Conservation (phyloP, 1,140 invertebrate genomes). For the Sitodiplosis mosellana region DNA sequence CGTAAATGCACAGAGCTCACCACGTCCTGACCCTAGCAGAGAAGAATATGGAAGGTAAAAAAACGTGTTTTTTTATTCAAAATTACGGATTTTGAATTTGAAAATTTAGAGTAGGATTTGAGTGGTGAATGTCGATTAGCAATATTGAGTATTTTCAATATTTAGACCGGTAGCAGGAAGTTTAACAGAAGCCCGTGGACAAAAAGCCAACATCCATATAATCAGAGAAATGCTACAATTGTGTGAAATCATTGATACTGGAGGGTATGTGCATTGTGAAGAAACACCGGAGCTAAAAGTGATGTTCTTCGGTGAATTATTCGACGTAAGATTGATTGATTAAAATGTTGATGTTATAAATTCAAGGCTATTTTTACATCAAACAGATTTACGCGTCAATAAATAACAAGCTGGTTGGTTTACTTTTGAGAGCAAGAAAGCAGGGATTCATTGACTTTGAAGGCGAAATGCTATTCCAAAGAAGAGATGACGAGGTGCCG, state of each 20-base stretch:
- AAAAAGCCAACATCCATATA: conserved; percentile 73
- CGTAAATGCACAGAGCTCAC: too few relatives aligned
- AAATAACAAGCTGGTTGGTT: conserved; percentile 84
- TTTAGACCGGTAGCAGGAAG: conserved; percentile 81
- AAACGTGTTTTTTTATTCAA: too few relatives aligned
- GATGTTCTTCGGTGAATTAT: conserved; percentile 79
- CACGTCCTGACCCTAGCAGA: too few relatives aligned
- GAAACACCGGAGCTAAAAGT: conserved; percentile 42
- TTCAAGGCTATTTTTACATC: too few relatives aligned
- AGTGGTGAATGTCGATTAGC: too few relatives aligned
- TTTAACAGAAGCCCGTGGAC: conserved; percentile 72
- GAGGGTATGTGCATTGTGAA: conserved; percentile 46
- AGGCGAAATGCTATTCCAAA: conserved; percentile 90
- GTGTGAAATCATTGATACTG: conserved; percentile 76
- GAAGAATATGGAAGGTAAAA: too few relatives aligned
- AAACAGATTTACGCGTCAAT: conserved; percentile 79
- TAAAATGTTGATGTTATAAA: too few relatives aligned
- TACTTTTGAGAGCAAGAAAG: conserved; percentile 79
- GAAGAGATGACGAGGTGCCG: conserved; percentile 78
- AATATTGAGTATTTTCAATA: conserved; percentile 26
- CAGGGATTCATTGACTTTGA: conserved; percentile 80
- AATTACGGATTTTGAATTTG: too few relatives aligned
- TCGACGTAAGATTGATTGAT: conserved; percentile 32
- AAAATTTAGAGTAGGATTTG: too few relatives aligned
- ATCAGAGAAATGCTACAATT: conserved; percentile 77